These are phyloP conservation scores for Rafetus swinhoei DNA, from an alignment of 2,113 vertebrate genomes.

Conservation along the genomic window DNA sequence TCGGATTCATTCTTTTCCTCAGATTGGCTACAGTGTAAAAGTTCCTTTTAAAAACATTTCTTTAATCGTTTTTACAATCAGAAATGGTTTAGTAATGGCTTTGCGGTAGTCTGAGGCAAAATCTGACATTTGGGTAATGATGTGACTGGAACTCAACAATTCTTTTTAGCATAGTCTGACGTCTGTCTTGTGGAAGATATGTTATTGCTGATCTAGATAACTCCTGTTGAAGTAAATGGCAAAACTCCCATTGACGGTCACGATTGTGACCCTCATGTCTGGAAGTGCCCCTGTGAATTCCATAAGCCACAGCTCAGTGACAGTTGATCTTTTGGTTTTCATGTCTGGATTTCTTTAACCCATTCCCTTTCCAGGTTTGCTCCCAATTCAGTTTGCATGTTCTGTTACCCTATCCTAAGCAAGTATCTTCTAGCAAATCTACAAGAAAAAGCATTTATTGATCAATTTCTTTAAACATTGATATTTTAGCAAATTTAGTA, in stretches of 20 bases:
- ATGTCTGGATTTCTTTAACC: neutral
- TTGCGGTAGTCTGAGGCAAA: neutral
- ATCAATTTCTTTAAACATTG: neutral
- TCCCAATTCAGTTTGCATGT: neutral
- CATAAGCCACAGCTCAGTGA: neutral
- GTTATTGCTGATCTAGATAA: neutral
- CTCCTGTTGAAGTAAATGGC: neutral
- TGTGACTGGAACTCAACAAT: neutral
- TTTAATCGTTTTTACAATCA: neutral
- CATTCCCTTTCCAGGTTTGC: rapidly evolving
- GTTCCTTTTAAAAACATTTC: neutral
- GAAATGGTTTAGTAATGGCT: neutral
- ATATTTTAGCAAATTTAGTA: neutral
- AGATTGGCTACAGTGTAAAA: neutral
- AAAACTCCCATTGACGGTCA: neutral
- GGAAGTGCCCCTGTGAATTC: neutral
- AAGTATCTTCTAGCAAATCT: neutral
- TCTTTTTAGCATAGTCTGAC: neutral
- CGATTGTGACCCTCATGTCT: neutral
- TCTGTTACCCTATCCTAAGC: neutral
- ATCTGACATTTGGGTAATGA: neutral
- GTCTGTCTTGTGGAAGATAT: neutral
- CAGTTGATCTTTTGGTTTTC: neutral
- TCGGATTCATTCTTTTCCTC: neutral
- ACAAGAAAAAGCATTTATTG: neutral